phyloP scores from a whole-genome alignment of 1,140 invertebrate species.

The Drosophila busckii region DNA sequence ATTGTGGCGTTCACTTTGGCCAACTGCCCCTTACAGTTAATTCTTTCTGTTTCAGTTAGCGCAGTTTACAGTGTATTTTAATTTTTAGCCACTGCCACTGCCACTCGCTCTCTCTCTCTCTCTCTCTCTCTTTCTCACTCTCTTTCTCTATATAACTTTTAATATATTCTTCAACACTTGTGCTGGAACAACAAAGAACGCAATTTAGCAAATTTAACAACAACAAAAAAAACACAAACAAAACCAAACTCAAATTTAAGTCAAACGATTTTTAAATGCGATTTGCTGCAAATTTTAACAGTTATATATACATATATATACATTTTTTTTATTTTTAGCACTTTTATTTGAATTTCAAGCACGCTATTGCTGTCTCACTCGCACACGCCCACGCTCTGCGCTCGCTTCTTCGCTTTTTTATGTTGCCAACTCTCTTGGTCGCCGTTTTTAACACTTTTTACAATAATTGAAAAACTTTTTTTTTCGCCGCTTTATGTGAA shows the following conservation, averaged over 20 bases:
- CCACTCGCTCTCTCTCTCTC: not conserved
- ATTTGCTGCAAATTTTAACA: no score
- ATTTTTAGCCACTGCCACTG: not conserved
- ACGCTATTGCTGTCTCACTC: not conserved
- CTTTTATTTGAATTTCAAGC: no score
- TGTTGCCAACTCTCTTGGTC: not conserved
- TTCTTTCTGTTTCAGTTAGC: slow-evolving; percentile 8
- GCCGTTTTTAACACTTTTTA: slow-evolving; percentile 70
- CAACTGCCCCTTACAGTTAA: slow-evolving; percentile 25
- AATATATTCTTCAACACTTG: no score
- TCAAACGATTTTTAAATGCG: no score
- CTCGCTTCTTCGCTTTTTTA: not conserved
- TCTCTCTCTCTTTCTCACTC: not conserved
- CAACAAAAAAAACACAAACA: no score
- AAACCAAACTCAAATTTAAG: no score
- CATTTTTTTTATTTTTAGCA: no score
- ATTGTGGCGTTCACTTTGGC: slow-evolving; percentile 49
- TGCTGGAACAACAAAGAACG: no score
- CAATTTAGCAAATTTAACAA: no score
- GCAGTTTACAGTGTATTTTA: slow-evolving; percentile 15
- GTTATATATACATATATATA: no score
- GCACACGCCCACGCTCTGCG: not conserved
- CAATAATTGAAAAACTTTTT: slow-evolving; percentile 75
- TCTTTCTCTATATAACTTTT: not conserved
- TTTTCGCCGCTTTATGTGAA: slow-evolving; percentile 62